Conservation (phyloP, 2,888 invertebrate genomes). For the Diarsia dahlii region DNA sequence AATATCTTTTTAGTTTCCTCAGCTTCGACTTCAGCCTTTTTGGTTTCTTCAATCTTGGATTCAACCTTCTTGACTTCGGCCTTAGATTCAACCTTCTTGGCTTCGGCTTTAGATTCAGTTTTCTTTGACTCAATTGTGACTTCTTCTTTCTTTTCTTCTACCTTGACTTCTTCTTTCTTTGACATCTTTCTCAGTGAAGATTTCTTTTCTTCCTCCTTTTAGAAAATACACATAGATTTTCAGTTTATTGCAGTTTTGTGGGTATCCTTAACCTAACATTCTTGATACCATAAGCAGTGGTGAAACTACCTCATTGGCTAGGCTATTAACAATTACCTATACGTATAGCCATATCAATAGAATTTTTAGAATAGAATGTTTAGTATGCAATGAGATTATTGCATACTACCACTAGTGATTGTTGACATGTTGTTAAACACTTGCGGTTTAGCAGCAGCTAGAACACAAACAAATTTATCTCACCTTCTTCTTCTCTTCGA, state of each 20-base stretch:
- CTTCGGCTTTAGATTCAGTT: constrained; percentile 77
- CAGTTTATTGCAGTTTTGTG: neutral
- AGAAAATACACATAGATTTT: constrained; percentile 12
- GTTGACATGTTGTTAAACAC: neutral
- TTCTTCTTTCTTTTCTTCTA: constrained; percentile 77
- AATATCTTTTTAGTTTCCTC: constrained; percentile 88
- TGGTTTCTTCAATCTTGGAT: constrained; percentile 79
- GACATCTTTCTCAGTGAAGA: constrained; percentile 78
- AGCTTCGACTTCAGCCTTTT: constrained; percentile 83
- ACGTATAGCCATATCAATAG: neutral
- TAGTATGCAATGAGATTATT: neutral
- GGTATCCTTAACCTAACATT: neutral
- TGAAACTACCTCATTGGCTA: neutral
- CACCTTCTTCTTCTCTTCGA: constrained; percentile 88
- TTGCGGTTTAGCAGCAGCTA: neutral
- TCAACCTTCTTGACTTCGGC: constrained; percentile 79
- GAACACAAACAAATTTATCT: neutral
- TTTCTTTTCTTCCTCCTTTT: constrained; percentile 82
- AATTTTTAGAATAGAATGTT: too few species aligned
- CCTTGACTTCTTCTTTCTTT: constrained; percentile 82
- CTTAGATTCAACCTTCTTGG: constrained; percentile 82
- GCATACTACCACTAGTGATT: neutral
- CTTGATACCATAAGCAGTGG: neutral
- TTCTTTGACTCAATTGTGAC: constrained; percentile 78
- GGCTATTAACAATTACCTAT: neutral